Conservation (phyloP, 2,797 vertebrate genomes). For the Thamnophis elegans region DNA sequence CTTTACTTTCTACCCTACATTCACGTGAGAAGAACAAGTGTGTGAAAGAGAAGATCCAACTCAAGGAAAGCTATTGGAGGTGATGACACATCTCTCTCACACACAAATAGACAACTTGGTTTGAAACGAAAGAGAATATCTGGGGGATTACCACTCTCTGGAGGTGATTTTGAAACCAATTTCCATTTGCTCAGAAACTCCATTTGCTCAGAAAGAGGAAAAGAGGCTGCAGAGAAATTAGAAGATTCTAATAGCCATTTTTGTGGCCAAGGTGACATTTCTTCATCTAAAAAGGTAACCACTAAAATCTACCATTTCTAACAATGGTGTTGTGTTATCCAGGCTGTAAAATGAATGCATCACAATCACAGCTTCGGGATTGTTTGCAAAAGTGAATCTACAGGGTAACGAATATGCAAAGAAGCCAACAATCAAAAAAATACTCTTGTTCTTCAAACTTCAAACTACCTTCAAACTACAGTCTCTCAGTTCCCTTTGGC, state of each 20-base stretch:
- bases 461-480: not conserved
- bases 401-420: not conserved
- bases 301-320: not conserved
- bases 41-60: not conserved
- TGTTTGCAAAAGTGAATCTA: not conserved
- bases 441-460: fast-evolving
- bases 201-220: not conserved
- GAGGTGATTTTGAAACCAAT: not conserved
- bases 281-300: not conserved
- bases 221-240: not conserved
- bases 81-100: not conserved
- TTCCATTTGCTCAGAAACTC: not conserved
- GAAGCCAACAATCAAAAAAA: not conserved
- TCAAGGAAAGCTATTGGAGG: not conserved
- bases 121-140: not conserved
- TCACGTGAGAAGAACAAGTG: not conserved
- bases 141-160: not conserved
- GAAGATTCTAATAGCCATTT: not conserved
- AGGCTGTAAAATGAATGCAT: not conserved
- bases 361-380: not conserved
- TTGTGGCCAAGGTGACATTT: not conserved
- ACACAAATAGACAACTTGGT: not conserved
- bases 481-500: not conserved
- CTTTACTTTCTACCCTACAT: not conserved
- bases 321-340: not conserved